Conservation (phyloP, 1,140 invertebrate species). For the Drosophila kohkoa region DNA sequence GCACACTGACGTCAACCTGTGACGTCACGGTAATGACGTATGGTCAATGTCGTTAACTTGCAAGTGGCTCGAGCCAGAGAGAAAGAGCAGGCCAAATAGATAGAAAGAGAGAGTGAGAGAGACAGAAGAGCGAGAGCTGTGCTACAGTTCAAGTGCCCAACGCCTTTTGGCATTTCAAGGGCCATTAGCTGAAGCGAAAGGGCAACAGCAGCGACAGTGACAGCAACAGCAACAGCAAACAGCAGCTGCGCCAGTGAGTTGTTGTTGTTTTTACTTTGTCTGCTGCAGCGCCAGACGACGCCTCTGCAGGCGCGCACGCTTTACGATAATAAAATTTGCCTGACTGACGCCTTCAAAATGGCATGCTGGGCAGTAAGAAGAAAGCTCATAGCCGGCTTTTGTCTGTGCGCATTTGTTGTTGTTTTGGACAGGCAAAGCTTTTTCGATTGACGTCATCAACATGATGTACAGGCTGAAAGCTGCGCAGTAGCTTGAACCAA, state of each 20-base stretch:
- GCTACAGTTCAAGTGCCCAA: slow-evolving; percentile 43
- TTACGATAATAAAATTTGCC: slow-evolving; percentile 78
- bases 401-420: slow-evolving; percentile 48
- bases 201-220: slow-evolving; percentile 3
- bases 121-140: slow-evolving; percentile 12
- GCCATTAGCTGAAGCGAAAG: slow-evolving; percentile 58
- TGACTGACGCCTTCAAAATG: slow-evolving; percentile 45
- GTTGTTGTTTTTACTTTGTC: slow-evolving; percentile 13
- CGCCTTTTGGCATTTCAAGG: slow-evolving; percentile 72
- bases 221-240: neutral
- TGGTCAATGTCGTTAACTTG: slow-evolving; percentile 22
- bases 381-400: slow-evolving; percentile 72
- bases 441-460: slow-evolving; percentile 82
- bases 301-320: slow-evolving; percentile 40
- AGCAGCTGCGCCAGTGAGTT: slow-evolving; percentile 4
- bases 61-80: neutral
- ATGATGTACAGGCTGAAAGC: slow-evolving; percentile 67
- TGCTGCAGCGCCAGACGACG: slow-evolving; percentile 44
- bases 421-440: slow-evolving; percentile 70
- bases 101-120: slow-evolving; percentile 6
- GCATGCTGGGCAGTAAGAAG: slow-evolving; percentile 12
- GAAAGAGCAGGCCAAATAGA: slow-evolving; percentile 3
- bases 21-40: slow-evolving; percentile 73
- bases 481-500: slow-evolving; percentile 69
- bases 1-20: slow-evolving; percentile 68